Evolutionary conservation across 2,797 vertebrate genomes (phyloP).

Genomic region (Salarias fasciatus): DNA sequence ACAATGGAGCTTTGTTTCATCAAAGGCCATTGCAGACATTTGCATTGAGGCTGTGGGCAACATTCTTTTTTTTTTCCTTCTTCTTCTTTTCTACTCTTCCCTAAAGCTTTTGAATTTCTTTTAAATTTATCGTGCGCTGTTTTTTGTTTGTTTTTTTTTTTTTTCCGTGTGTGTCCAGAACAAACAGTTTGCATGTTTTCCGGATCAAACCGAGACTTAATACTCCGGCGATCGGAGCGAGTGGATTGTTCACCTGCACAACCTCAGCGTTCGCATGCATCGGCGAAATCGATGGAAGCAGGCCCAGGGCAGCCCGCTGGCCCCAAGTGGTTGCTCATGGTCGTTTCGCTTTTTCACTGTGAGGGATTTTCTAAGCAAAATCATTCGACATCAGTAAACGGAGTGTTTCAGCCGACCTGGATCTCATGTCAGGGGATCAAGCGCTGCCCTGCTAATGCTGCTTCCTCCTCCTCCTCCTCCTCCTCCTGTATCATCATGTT

Average conservation of each 20-base stretch:
- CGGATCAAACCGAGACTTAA: constrained; percentile 15
- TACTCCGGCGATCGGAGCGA: constrained; percentile 10
- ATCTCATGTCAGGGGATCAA: neutral
- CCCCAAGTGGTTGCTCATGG: neutral
- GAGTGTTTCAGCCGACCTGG: no score
- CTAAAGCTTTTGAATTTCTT: constrained; percentile 11
- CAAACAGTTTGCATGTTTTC: neutral
- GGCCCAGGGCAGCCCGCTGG: constrained; percentile 8
- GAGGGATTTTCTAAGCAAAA: constrained; percentile 14
- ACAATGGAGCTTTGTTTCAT: constrained; percentile 59
- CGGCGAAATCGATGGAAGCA: constrained; percentile 27
- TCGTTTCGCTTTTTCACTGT: constrained; percentile 28
- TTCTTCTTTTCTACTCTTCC: constrained; percentile 27
- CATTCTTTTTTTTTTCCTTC: constrained; percentile 32
- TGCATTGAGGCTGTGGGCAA: constrained; percentile 56
- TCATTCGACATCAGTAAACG: neutral
- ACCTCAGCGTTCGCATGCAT: constrained; percentile 8
- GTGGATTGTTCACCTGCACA: constrained; percentile 11
- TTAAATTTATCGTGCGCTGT: constrained; percentile 27
- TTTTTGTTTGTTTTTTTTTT: constrained; percentile 6
- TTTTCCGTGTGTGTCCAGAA: constrained; percentile 5
- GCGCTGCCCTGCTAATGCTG: neutral
- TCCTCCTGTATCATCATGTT: constrained; percentile 36
- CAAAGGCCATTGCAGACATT: constrained; percentile 65
- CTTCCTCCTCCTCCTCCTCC: neutral